Evolutionary conservation across 2,113 vertebrate genomes (phyloP), one percentile per base, ranked within the genome.

Genomic region (Atrichornis clamosus): DNA sequence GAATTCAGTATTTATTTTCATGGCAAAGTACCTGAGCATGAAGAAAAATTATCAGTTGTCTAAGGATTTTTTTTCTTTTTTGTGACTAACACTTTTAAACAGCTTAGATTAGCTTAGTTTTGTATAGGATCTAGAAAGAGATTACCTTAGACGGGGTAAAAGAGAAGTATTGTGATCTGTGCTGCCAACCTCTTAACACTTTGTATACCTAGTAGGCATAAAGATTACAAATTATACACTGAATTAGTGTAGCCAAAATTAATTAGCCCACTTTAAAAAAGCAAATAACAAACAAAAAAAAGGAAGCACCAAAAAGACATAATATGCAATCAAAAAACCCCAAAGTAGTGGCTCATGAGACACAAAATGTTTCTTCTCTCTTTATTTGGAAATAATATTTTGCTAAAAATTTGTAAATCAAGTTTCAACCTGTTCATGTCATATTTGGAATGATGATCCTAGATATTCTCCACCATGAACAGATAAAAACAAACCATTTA

Each of bases 251-350:
- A n/a, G 27, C 1, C 8, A 72, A 91, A 70, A 65, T 50, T 0
- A 94, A 86, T 46, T 55, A 46, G 0, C 1, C 6, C 10, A 49
- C 28, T 91, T 84, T 1, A 23, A 77, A 63, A 70, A 63, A 23
- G 2, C 12, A 37, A 74, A 27, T 7, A 53, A 32, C 15, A 59
- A 77, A 28, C 11, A 64, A 76, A 63, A 76, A 63, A n/a, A 69
- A 75, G 14, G 3, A 74, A 46, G 26, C 5, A 69, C 20, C 18
- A 49, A 76, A 60, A 76, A 35, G 3, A 16, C 2, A 28, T 63
- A 47, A 26, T 5, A 42, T 3, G 3, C 3, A 68, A 44, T 4
- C 33, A 28, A 47, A 41, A 55, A 65, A 3, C 0, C 0, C 4
- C 15, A 27, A 23, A 65, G 1, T 7, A 49, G 13, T 30, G 37